These are phyloP conservation scores for Ichneumon xanthorius DNA, from an alignment of 2,888 invertebrate genomes.

Conservation along the genomic window DNA sequence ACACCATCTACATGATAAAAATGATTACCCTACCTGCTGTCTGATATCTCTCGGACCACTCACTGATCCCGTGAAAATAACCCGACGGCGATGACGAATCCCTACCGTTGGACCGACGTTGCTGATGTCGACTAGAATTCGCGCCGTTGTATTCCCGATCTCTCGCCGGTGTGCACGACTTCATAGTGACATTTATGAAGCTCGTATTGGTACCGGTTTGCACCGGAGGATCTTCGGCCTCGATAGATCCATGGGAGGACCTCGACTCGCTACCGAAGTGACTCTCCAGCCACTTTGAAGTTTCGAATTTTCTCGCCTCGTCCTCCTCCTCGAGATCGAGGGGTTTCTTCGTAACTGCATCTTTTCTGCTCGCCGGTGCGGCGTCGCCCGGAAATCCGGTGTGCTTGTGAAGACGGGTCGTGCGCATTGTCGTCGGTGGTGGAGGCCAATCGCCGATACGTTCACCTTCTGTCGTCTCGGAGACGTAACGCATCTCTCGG, in stretches of 20 bases:
- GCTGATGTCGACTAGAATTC: constrained; percentile 75
- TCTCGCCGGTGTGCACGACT: constrained; percentile 85
- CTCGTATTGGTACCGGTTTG: constrained; percentile 88
- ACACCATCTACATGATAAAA: not conserved
- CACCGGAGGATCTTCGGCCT: constrained; percentile 88
- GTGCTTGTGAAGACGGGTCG: constrained; percentile 77
- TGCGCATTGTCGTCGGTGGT: constrained; percentile 78
- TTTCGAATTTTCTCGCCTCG: constrained; percentile 95
- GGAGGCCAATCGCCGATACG: constrained; percentile 86
- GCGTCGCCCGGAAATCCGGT: constrained; percentile 78
- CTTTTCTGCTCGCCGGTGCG: constrained; percentile 89
- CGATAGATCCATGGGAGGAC: constrained; percentile 90
- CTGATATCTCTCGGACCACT: constrained; percentile 90
- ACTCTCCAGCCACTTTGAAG: constrained; percentile 95
- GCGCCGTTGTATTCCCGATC: constrained; percentile 69
- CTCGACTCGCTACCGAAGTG: constrained; percentile 95
- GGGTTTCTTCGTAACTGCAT: constrained; percentile 92
- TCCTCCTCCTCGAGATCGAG: constrained; percentile 95
- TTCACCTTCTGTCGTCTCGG: constrained; percentile 93
- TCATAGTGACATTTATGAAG: constrained; percentile 92
- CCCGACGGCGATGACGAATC: constrained; percentile 82
- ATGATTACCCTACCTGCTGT: constrained; percentile 68
- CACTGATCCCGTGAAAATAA: constrained; percentile 91
- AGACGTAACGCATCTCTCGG: constrained; percentile 92
- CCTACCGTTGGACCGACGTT: constrained; percentile 79